Conservation (phyloP, 2,888 invertebrate genomes). For the Marasmarcha lunaedactyla region DNA sequence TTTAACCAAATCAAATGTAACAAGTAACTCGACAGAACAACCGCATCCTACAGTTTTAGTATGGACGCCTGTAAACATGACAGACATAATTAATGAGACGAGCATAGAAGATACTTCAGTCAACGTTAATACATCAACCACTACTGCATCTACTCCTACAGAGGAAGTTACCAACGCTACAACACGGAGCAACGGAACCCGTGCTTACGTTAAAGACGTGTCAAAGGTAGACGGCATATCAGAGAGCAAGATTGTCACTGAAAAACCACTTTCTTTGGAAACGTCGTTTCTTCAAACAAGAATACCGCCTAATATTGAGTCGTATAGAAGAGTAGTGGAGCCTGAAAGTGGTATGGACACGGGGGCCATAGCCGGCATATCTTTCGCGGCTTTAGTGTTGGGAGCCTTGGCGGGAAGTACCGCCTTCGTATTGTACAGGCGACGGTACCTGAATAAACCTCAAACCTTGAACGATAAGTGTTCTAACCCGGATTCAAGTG, state of each 20-base stretch:
- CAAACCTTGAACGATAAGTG: slow-evolving; percentile 85
- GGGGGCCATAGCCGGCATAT: slow-evolving; percentile 76
- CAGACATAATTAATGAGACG: slow-evolving; percentile 21
- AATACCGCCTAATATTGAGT: slow-evolving; percentile 51
- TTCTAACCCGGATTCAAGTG: slow-evolving; percentile 88
- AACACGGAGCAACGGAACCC: slow-evolving; percentile 40
- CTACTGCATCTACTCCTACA: slow-evolving; percentile 30
- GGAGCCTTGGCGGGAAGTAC: slow-evolving; percentile 74
- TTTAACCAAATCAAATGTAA: slow-evolving; percentile 8
- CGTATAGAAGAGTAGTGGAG: slow-evolving; percentile 48
- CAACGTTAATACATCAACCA: slow-evolving; percentile 14
- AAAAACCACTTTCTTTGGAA: slow-evolving; percentile 54
- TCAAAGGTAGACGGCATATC: slow-evolving; percentile 31
- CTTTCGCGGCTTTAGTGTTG: slow-evolving; percentile 74
- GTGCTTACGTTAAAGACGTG: slow-evolving; percentile 44
- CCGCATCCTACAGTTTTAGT: slow-evolving; percentile 27
- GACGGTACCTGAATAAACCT: slow-evolving; percentile 83
- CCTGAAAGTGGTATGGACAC: slow-evolving; percentile 61
- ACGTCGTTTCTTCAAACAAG: slow-evolving; percentile 52
- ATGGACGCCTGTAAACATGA: slow-evolving; percentile 39
- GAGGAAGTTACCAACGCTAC: slow-evolving; percentile 40
- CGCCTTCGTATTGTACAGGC: slow-evolving; percentile 76
- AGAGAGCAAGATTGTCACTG: slow-evolving; percentile 54
- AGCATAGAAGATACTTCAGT: slow-evolving; percentile 22
- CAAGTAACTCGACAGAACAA: slow-evolving; percentile 18